Base-by-base conservation (phyloP, 1,140 invertebrate species). In the Trachymyrmex cornetzi region DNA sequence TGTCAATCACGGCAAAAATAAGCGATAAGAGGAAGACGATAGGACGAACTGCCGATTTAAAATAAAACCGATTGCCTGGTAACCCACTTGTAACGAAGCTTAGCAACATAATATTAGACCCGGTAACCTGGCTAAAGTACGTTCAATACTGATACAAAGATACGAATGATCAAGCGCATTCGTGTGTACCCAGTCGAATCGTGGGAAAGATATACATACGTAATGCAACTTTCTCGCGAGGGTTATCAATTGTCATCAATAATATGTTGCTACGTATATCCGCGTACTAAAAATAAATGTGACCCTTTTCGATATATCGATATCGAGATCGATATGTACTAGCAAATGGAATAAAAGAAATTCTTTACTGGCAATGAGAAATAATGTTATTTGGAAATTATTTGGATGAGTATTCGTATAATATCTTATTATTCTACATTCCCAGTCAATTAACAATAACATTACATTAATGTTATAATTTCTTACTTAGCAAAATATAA, bases 111-210 rank as follows among this genome's bases (percentile, higher is more conserved):
- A 80, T 67, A 72, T 71, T 69, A 50, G 48, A 80, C 50, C 30
- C 34, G 50, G 79, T 72, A 72, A 81, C 66, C 16, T 16, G 79
- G 50, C 50, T 19, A 27, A 57, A 71, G 50, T 14, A 30, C 30
- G n/a, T 22, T 55, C 79, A 34, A 57, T 57, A 71, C 44, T 27
- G 9, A 86, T 67, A 82, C 86, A 77, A 64, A 69, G 55, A 75
- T 50, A 77, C 5, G 61, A 71, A 27, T 71, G 77, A 87, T 85
- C 85, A 72, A 59, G 80, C 50, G 71, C 80, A 48, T 69, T 89
- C 88, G 86, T 90, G 89, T 80, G 85, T 90, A 50, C 50, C 50
- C 38, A 44, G 64, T 64, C 88, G 85, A 87, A 89, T 89, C 88
- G 89, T 90, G 88, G 86, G 89, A 90, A 89, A 87, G 79, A 71